A percentile compares a stretch with the other conserved stretches of the same genome.
These are phyloP conservation scores for Meteorus colon DNA, from an alignment of 2,888 invertebrate genomes.

Conservation along the genomic window DNA sequence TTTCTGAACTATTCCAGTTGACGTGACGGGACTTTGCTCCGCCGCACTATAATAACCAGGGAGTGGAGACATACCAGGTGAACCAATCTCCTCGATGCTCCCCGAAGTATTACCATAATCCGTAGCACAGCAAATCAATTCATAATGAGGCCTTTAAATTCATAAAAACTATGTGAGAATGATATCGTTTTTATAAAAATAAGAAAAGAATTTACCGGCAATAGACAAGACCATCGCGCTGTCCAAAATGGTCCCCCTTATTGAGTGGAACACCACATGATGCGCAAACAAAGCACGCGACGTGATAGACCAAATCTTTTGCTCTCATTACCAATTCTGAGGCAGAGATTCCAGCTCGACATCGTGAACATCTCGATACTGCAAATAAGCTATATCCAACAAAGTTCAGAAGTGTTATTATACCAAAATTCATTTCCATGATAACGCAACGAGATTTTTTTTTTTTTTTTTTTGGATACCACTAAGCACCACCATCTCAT, in stretches of 20 bases:
- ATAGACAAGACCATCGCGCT: constrained; percentile 87
- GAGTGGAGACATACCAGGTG: constrained; percentile 78
- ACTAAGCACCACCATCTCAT: too few relatives aligned
- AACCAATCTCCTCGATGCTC: constrained; percentile 77
- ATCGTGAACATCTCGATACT: constrained; percentile 88
- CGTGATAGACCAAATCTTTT: constrained; percentile 89
- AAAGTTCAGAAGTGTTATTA: constrained; percentile 22
- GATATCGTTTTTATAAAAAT: not conserved
- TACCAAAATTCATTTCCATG: constrained; percentile 43
- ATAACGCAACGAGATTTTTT: too few relatives aligned
- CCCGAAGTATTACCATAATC: constrained; percentile 79
- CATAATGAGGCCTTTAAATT: constrained; percentile 79
- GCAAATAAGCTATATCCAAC: constrained; percentile 84
- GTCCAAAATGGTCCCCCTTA: constrained; percentile 93
- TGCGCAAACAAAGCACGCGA: constrained; percentile 91
- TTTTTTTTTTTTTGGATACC: too few relatives aligned
- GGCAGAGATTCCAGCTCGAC: constrained; percentile 88
- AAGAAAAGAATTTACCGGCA: constrained; percentile 73
- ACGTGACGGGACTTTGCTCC: constrained; percentile 70
- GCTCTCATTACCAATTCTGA: constrained; percentile 95
- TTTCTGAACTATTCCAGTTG: constrained; percentile 78
- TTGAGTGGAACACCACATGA: constrained; percentile 87
- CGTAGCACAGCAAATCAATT: constrained; percentile 75
- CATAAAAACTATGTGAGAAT: not conserved
- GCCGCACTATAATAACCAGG: constrained; percentile 78